Conservation (phyloP, 64 coral and sea anemone genomes). For the Orbicella faveolata region DNA sequence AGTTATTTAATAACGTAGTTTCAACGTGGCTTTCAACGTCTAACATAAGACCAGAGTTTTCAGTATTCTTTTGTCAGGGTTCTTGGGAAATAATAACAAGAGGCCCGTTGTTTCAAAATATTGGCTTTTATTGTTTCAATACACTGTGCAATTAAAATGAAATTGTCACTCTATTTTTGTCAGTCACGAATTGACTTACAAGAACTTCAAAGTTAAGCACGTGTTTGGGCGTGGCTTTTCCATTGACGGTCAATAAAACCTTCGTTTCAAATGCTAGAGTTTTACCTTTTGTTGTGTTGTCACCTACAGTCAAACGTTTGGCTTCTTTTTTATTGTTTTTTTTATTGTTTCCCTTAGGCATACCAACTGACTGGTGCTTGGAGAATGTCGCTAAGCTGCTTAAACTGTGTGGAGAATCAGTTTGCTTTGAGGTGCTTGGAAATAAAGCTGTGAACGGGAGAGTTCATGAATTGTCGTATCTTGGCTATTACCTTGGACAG, state of each 20-base stretch:
- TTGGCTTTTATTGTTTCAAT: not conserved
- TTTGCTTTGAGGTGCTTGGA: conserved; percentile 81
- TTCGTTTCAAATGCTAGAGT: not conserved
- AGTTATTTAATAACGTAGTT: too few species aligned
- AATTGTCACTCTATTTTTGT: too few species aligned
- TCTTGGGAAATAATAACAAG: too few species aligned
- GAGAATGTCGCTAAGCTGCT: conserved; percentile 96
- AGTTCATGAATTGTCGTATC: conserved; percentile 87
- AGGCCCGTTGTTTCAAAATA: not conserved
- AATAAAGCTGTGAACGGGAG: conserved; percentile 98
- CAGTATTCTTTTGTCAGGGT: too few species aligned
- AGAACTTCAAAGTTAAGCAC: too few species aligned
- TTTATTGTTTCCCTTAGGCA: conserved; percentile 34
- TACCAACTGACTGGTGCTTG: conserved; percentile 88
- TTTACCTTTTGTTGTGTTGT: not conserved
- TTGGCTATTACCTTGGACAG: conserved; percentile 89
- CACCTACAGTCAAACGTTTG: not conserved
- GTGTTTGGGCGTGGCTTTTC: not conserved
- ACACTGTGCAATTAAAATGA: not conserved
- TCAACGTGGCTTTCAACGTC: too few species aligned
- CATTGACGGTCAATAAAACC: too few species aligned
- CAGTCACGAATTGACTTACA: too few species aligned
- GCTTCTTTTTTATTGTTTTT: not conserved
- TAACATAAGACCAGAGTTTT: too few species aligned
- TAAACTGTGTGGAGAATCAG: conserved; percentile 81